Evolutionary conservation across 2,888 invertebrate genomes (phyloP), one percentile per base, ranked within the genome.

Genomic region (Mesopsocus fuscifrons): DNA sequence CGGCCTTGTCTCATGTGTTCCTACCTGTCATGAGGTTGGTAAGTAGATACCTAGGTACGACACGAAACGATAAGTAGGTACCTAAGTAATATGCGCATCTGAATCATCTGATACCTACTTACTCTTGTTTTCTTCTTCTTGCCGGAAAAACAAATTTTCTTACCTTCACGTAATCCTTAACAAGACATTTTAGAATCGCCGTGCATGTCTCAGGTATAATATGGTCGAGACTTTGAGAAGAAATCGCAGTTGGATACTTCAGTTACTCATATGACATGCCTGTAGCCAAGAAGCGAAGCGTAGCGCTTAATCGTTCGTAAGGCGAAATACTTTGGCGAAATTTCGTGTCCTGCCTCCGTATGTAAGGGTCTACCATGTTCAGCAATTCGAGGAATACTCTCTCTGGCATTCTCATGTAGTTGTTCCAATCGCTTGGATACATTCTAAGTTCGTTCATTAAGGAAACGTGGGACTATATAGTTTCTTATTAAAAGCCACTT

Each of bases 261-360:
- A 53, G 47, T 43, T 49, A 47, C 49, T 55, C 53, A 48, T 53
- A 55, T 34, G 50, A 49, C 42, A 52, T 51, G 41, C 55, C 54
- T 43, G 53, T 53, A 34, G 46, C 49, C 21, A 51, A 43, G 43
- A 47, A 51, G 40, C 50, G 40, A 32, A 50, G 33, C 16, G 47
- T 49, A 18, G 49, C 47, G 6, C 8, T 26, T 26, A 26, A 43
- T 41, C 52, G 46, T 43, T 53, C 51, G 47, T 49, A 47, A 31
- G 51, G 48, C 30, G 50, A 43, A 38, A 53, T 52, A 16, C 48
- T 50, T 47, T 45, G 42, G 38, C 52, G 44, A 48, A 52, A 48
- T 41, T 43, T 34, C 16, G 51, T 52, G 42, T 53, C 44, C 46
- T 51, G 26, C 41, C 49, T 49, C 46, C 40, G 38, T 43, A 51